Evolutionary conservation across 2,797 vertebrate species (phyloP), one percentile per base, ranked within the genome.

Genomic region (Glossophaga mutica): DNA sequence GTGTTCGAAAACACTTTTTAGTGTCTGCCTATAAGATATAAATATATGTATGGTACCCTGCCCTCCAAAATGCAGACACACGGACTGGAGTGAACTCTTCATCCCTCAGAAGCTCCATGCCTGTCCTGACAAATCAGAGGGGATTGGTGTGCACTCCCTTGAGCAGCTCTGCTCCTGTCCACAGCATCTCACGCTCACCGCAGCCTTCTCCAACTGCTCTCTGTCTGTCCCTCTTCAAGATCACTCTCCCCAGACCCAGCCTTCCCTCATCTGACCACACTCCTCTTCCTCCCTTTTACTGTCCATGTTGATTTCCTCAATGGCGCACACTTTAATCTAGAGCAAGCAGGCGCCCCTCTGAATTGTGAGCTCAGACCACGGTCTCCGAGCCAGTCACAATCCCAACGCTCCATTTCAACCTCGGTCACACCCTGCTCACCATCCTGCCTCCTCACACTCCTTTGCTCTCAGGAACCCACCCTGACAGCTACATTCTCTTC

Each of bases 341-440:
- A 68, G 37, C 10, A 26, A 4, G 1, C 78, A 18, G 32, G 48
- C 1, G 0, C 21, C 59, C 46, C 5, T 2, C 24, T 32, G 26
- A 24, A n/a, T 32, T 5, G 3, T 0, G 42, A 0, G 6, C 34
- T 1, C 14, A 67, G 62, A 6, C 62, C 0, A 0, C 34, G 11
- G 16, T 4, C 48, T 2, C 39, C 34, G 39, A 8, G 32, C 11
- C 39, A 3, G 6, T 4, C 22, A 6, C 24, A 4, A 19, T 9
- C 26, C 22, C 32, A 2, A 14, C 0, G 32, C 6, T 50, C 68
- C 5, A 9, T 2, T 44, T 32, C 21, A 12, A 15, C 42, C 26
- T 34, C 37, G 4, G 0, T 24, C 52, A 37, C 39, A 37, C 16
- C 52, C 48, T 18, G 77, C 46, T 42, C 0, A 1, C 24, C 42